phyloP scores from a whole-genome alignment of 2,888 invertebrate genomes.

The Venustoraphidia nigricollis region DNA sequence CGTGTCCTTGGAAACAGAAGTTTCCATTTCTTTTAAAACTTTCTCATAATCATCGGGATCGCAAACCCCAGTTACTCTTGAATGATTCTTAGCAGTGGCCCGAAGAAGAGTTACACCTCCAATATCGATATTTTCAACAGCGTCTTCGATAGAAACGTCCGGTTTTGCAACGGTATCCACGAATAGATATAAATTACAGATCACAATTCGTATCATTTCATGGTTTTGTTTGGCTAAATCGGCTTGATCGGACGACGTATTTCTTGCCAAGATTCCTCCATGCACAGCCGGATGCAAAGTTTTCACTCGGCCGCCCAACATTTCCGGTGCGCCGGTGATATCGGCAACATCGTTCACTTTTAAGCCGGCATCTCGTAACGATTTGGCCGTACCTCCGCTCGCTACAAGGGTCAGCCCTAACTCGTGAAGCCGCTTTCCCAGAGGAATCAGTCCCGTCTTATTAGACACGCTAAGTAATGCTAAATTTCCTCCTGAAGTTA shows the following conservation, averaged over 20 bases:
- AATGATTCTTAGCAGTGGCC: slow-evolving; percentile 95
- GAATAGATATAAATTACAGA: slow-evolving; percentile 95
- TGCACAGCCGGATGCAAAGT: slow-evolving; percentile 95
- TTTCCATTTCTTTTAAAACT: slow-evolving; percentile 56
- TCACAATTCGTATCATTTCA: slow-evolving; percentile 72
- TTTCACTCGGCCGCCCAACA: slow-evolving; percentile 94
- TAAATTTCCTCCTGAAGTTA: slow-evolving; percentile 17
- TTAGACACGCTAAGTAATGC: slow-evolving; percentile 92
- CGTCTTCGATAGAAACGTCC: slow-evolving; percentile 68
- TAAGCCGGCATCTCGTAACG: slow-evolving; percentile 66
- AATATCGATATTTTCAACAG: slow-evolving; percentile 93
- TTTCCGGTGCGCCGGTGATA: slow-evolving; percentile 88
- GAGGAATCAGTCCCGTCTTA: slow-evolving; percentile 70
- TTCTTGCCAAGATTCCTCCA: slow-evolving; percentile 59
- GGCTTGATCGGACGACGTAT: slow-evolving; percentile 49
- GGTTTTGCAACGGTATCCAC: slow-evolving; percentile 71
- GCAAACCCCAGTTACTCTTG: slow-evolving; percentile 83
- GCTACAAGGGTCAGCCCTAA: slow-evolving; percentile 73
- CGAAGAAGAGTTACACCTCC: slow-evolving; percentile 89
- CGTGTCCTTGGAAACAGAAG: slow-evolving; percentile 49
- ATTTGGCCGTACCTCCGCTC: slow-evolving; percentile 88
- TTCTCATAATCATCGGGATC: slow-evolving; percentile 77
- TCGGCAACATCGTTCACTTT: slow-evolving; percentile 80
- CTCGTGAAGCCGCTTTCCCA: slow-evolving; percentile 61
- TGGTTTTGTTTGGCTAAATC: slow-evolving; percentile 71